Conservation (phyloP, 2,888 invertebrate species). For the Rhagonycha lutea region DNA sequence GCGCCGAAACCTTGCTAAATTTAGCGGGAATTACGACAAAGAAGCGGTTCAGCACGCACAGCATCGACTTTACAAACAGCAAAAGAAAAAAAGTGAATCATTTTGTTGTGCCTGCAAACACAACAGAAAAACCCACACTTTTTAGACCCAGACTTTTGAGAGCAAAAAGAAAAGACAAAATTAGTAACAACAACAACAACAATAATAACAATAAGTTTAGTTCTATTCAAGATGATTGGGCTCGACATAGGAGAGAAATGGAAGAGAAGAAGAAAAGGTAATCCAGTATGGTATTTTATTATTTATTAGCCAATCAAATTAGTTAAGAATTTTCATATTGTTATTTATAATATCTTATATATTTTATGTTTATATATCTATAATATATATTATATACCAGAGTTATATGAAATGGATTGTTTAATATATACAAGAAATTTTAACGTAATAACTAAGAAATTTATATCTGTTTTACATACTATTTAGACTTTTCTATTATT, state of each 20-base stretch:
- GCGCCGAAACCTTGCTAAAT: constrained; percentile 78
- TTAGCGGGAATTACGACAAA: constrained; percentile 64
- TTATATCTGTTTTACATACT: not conserved
- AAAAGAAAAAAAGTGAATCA: constrained; percentile 17
- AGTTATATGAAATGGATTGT: constrained; percentile 41
- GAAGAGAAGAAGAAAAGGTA: constrained; percentile 51
- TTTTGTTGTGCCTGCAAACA: constrained; percentile 21
- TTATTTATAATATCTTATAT: constrained; percentile 44
- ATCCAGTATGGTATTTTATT: constrained; percentile 37
- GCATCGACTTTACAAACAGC: constrained; percentile 13
- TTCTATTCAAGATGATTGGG: constrained; percentile 46
- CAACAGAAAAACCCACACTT: constrained; percentile 43
- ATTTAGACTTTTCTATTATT: not conserved
- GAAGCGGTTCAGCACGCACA: constrained; percentile 43
- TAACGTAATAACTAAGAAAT: not conserved
- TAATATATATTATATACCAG: constrained; percentile 27
- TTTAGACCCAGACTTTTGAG: constrained; percentile 50
- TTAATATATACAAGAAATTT: constrained; percentile 24
- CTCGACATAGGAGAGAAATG: constrained; percentile 49
- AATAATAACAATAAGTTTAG: constrained; percentile 43
- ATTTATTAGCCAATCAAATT: constrained; percentile 26
- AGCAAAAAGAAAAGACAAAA: constrained; percentile 46
- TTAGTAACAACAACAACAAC: constrained; percentile 30
- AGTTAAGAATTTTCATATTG: constrained; percentile 37
- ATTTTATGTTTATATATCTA: constrained; percentile 46